These are phyloP conservation scores for Drosophila tani DNA, from an alignment of 1,140 invertebrate genomes.

Conservation along the genomic window DNA sequence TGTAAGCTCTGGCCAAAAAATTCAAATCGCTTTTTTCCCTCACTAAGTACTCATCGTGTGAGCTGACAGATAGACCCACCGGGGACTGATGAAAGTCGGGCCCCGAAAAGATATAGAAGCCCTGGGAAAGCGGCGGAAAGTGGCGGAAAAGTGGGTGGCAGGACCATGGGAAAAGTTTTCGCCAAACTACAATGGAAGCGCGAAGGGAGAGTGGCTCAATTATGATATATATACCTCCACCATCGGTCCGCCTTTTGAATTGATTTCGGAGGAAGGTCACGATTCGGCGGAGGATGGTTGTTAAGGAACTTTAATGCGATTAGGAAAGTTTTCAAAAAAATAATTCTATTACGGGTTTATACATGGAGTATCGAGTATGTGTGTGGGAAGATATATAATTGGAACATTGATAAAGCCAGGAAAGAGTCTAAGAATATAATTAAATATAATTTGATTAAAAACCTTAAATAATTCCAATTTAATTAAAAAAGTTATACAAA, in stretches of 20 bases:
- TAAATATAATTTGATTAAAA: no score
- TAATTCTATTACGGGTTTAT: neutral
- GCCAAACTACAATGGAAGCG: constrained; percentile 25
- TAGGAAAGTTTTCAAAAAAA: constrained; percentile 1
- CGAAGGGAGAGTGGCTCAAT: constrained; percentile 16
- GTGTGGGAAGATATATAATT: neutral
- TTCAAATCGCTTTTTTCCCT: constrained; percentile 31
- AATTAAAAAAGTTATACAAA: no score
- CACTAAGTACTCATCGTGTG: constrained; percentile 26
- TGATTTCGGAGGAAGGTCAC: constrained; percentile 16
- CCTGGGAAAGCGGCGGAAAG: neutral
- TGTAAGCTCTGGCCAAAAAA: constrained; percentile 26
- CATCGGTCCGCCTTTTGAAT: constrained; percentile 3
- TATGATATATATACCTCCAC: constrained; percentile 18
- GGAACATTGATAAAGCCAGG: no score
- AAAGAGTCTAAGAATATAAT: no score
- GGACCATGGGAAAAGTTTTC: constrained; percentile 7
- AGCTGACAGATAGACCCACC: constrained; percentile 37
- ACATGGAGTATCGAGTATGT: no score
- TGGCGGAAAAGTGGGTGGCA: neutral
- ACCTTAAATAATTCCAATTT: no score
- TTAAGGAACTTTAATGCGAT: constrained; percentile 28
- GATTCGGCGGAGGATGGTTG: neutral
- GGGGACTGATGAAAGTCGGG: constrained; percentile 13
- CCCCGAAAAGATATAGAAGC: constrained; percentile 3